Conservation (phyloP, 2,113 vertebrate species). For the Strix aluco region DNA sequence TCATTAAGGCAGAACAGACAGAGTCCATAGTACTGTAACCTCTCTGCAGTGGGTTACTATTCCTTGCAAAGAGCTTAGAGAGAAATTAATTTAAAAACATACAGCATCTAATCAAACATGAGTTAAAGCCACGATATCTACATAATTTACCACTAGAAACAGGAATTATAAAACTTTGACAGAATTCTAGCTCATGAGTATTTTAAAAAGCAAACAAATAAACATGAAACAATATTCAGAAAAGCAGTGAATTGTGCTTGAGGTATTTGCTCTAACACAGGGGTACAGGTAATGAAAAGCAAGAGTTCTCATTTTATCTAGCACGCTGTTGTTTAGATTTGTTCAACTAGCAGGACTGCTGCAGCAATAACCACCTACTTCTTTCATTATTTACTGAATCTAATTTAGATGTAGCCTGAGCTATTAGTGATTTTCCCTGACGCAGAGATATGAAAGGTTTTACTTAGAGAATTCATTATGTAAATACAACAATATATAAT, state of each 20-base stretch:
- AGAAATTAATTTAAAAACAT: constrained; percentile 75
- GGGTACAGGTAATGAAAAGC: not conserved
- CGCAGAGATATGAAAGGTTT: not conserved
- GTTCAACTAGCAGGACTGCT: not conserved
- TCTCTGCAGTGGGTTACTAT: constrained; percentile 75
- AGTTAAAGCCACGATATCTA: constrained; percentile 45
- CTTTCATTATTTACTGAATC: not conserved
- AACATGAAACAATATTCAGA: not conserved
- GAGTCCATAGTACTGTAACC: constrained; percentile 77
- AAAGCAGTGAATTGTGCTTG: not conserved
- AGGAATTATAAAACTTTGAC: constrained; percentile 24
- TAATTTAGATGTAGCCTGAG: not conserved
- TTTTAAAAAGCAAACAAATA: not conserved
- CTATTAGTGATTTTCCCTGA: not conserved
- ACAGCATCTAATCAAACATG: constrained; percentile 67
- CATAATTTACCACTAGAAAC: constrained; percentile 54
- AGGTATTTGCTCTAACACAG: not conserved
- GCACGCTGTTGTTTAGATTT: not conserved
- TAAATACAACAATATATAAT: not conserved
- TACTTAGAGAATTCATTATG: not conserved
- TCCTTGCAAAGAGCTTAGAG: constrained; percentile 66
- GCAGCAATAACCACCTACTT: not conserved
- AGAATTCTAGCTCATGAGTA: not conserved
- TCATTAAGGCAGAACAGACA: constrained; percentile 78
- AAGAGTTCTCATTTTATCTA: constrained; percentile 11